Base-by-base conservation (phyloP, 2,888 invertebrate genomes). In the Gastrophysa polygoni region DNA sequence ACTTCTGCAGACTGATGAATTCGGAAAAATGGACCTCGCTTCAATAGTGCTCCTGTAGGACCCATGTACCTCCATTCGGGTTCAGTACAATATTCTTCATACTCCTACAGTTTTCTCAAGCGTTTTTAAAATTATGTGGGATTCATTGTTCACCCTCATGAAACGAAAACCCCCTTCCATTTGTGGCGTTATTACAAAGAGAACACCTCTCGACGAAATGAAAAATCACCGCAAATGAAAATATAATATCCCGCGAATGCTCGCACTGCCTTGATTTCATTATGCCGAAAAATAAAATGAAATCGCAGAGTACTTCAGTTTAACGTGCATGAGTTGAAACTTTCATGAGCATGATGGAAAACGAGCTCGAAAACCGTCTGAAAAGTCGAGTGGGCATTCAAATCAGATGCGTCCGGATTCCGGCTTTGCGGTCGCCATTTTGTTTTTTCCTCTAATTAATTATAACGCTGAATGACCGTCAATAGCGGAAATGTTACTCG, bases 351-450 rank as follows among this genome's bases (percentile, higher is more conserved):
- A 10, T 4, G 14, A 38, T 11, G 14, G 38, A 38, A 38, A 38
- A 11, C 38, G 38, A 38, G 38, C 14, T 14, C 14, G 11, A 38
- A 38, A 38, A 38, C 38, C 38, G 38, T 38, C 38, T 38, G 38
- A 38, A 38, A 38, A 38, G 38, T 38, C 38, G 38, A 38, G 38
- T 38, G 38, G 38, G 38, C 38, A 38, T 38, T 38, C 38, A 38
- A 2, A n/a, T 38, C 38, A 11, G 14, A 38, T 38, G 4, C 38
- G 11, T 14, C 38, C 14, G 38, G 14, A 38, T 14, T 24, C n/a
- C 38, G 38, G 38, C 38, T 38, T 38, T 38, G 38, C 14, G 38
- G 38, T 14, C 38, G 38, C 38, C 38, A 38, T 38, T 38, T 38
- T 38, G 14, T 38, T 38, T 38, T 38, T 38, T 38, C 38, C 38